Base-by-base conservation (phyloP, 2,888 invertebrate species). In the Tenthredo amoena region DNA sequence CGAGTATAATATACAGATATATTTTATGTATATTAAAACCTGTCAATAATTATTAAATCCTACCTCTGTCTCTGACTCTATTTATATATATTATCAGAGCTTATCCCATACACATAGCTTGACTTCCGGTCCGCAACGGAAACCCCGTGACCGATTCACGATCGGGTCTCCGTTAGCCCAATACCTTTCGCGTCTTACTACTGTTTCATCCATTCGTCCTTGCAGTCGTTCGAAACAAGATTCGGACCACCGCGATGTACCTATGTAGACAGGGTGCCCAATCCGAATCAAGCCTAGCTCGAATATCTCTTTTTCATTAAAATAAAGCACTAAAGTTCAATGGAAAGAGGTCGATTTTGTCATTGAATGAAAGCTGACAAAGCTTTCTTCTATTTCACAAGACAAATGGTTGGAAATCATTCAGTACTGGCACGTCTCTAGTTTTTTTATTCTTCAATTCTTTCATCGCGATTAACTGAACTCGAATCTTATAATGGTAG, bases 11-110 rank as follows among this genome's bases (percentile, higher is more conserved):
- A 55, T 34, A 77, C 31, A 40, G 2, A 62, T 26, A 26, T 26
- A 26, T 26, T 26, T 26, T 55, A 55, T n/a, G 0, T 5, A 55
- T 26, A 62, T 37, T 37, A 81, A 65, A 47, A 68, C 43, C 68
- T 43, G 34, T 62, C n/a, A 62, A 40, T 81, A 62, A 81, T 86
- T 79, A 74, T 85, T 85, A 76, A 87, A 82, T 85, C 85, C 85
- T 58, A 76, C 40, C 68, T 68, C 15, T 84, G 37, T 87, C 47
- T 86, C 40, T 72, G n/a, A 55, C 84, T 74, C 84, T 71, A 6
- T 55, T 10, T 68, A 21, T 37, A 21, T 37, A n/a, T 21, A 15
- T 15, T 62, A n/a, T 40, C 81, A 40, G 62, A 81, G 62, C 37
- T 62, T 34, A 34, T 62, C 81, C 58, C 21, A 40, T 62, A 58